These are phyloP conservation scores for Adela reaumurella DNA, from an alignment of 2,888 invertebrate genomes.

Conservation along the genomic window DNA sequence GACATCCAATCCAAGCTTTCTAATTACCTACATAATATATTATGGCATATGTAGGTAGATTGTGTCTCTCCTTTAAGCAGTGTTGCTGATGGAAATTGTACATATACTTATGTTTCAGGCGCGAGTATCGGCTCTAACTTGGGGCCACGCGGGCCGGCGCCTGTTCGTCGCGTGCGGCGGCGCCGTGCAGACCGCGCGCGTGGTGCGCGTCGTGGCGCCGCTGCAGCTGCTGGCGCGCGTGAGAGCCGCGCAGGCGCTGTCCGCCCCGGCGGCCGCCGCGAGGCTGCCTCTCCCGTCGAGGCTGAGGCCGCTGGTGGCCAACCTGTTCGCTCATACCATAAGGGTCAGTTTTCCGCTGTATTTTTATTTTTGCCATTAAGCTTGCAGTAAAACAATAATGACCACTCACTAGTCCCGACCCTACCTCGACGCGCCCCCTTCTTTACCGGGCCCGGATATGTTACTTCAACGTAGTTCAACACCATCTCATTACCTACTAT, in stretches of 20 bases:
- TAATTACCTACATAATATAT: too few species aligned
- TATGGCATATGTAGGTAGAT: too few species aligned
- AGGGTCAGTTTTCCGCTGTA: conserved; percentile 58
- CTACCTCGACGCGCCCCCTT: background rate
- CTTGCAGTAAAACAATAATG: too few species aligned
- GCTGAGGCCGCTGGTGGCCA: conserved; percentile 78
- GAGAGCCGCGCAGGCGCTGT: conserved; percentile 70
- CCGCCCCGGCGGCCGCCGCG: conserved; percentile 70
- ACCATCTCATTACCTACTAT: too few species aligned
- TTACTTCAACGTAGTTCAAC: too few species aligned
- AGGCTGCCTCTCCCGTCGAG: conserved; percentile 83
- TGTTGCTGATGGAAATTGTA: too few species aligned
- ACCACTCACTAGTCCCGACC: too few species aligned
- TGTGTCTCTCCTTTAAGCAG: too few species aligned
- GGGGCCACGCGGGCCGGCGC: conserved; percentile 97
- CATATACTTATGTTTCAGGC: conserved; percentile 47
- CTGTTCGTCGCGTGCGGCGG: conserved; percentile 92
- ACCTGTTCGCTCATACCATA: conserved; percentile 90
- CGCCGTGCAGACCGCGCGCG: conserved; percentile 89
- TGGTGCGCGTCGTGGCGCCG: conserved; percentile 85
- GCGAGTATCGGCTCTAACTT: conserved; percentile 89
- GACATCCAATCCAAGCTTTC: too few species aligned
- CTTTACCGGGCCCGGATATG: too few species aligned
- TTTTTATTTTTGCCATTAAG: background rate
- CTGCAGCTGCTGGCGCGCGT: conserved; percentile 86